A percentile compares a stretch with the other conserved stretches of the same genome.
Evolutionary conservation across 2,888 invertebrate species (phyloP).

Genomic region (Tipula lateralis): DNA sequence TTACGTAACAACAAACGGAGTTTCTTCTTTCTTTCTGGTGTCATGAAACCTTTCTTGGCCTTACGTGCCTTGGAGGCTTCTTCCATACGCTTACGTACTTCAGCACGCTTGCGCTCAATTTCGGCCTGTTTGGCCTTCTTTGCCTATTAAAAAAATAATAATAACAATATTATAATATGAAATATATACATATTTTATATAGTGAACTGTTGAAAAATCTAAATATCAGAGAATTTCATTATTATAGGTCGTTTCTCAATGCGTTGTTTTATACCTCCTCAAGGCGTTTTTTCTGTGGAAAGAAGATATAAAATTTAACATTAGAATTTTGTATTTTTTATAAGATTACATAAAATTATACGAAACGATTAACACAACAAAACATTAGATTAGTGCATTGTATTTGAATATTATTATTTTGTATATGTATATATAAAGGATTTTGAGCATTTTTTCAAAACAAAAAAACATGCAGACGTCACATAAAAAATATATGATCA

Average conservation of each 20-base stretch:
- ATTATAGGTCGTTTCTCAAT: background rate
- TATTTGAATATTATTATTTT: background rate
- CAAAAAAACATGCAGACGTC: background rate
- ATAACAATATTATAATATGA: background rate
- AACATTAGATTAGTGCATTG: background rate
- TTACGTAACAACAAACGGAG: conserved; percentile 98
- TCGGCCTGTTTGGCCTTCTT: conserved; percentile 97
- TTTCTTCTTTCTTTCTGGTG: conserved; percentile 99
- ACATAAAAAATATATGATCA: background rate
- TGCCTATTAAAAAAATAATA: conserved; percentile 57
- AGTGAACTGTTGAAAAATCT: background rate
- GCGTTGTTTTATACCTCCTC: conserved; percentile 59
- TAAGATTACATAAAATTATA: background rate
- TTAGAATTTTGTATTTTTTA: conserved; percentile 25
- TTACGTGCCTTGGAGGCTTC: conserved; percentile 98
- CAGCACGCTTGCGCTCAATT: conserved; percentile 97
- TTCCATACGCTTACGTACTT: conserved; percentile 97
- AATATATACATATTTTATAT: background rate
- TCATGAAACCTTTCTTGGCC: conserved; percentile 99
- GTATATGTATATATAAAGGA: background rate
- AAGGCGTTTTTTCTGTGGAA: conserved; percentile 72
- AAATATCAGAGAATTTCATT: background rate
- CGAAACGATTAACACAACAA: background rate
- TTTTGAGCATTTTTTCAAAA: background rate
- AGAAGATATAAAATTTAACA: conserved; percentile 48